phyloP scores from a whole-genome alignment of 2,113 vertebrate genomes.

The Merops nubicus region DNA sequence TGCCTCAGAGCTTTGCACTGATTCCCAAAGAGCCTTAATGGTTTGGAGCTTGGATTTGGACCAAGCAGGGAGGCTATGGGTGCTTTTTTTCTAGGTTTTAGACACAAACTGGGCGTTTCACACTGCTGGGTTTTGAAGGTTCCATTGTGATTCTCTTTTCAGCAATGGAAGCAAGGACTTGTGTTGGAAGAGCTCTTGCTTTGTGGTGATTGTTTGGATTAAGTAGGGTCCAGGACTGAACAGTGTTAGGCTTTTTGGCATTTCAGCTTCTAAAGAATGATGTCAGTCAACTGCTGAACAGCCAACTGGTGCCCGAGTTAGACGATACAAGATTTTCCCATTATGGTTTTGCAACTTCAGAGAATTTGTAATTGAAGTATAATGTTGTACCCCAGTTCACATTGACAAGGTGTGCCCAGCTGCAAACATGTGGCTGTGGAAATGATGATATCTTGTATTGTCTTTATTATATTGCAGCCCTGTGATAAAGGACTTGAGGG shows the following conservation, averaged over 20 bases:
- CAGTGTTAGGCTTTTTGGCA: background rate
- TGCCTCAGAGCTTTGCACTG: background rate
- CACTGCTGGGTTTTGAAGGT: background rate
- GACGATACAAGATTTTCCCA: background rate
- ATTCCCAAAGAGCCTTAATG: background rate
- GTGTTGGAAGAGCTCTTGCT: background rate
- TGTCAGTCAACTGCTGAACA: background rate
- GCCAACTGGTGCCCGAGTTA: background rate
- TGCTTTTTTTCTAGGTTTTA: background rate
- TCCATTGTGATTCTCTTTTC: background rate
- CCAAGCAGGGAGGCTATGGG: background rate
- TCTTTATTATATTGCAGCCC: no score
- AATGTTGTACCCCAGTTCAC: fast-evolving
- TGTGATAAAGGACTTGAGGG: no score
- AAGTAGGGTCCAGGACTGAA: background rate
- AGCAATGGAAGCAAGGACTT: background rate
- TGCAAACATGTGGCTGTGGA: background rate
- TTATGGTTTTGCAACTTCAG: background rate
- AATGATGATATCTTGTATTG: no score
- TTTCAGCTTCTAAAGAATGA: background rate
- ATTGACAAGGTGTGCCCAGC: no score
- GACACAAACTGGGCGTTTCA: background rate
- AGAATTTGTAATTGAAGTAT: background rate
- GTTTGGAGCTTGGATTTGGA: background rate
- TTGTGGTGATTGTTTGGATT: background rate